These are phyloP conservation scores for Pecten maximus DNA, from an alignment of 2,888 invertebrate species.

Conservation along the genomic window DNA sequence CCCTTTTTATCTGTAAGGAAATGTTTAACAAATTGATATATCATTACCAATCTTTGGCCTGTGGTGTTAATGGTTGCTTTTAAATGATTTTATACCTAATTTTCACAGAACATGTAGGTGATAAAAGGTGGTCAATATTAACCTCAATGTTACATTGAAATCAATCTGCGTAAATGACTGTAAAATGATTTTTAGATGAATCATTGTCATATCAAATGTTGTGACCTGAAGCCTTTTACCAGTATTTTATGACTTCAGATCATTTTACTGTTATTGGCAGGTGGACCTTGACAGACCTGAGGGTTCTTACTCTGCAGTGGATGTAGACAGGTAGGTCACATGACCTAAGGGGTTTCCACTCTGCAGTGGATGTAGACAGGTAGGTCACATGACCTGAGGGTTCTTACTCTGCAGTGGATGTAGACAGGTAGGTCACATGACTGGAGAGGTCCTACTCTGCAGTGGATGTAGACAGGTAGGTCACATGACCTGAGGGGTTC, in stretches of 20 bases:
- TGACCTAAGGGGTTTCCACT: not conserved
- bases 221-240: not conserved
- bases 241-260: too few relatives aligned
- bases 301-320: conserved; percentile 78
- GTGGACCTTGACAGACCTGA: conserved; percentile 77
- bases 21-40: too few relatives aligned
- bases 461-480: conserved; percentile 80
- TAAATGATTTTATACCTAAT: too few relatives aligned
- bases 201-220: too few relatives aligned
- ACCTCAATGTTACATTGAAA: too few relatives aligned
- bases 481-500: not conserved
- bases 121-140: too few relatives aligned
- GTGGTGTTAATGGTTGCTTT: too few relatives aligned
- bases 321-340: conserved; percentile 77
- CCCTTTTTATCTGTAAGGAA: too few relatives aligned
- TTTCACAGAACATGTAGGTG: too few relatives aligned
- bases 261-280: conserved; percentile 58
- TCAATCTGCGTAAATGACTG: too few relatives aligned
- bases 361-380: not conserved
- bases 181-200: too few relatives aligned
- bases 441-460: conserved; percentile 66
- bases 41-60: too few relatives aligned
- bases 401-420: conserved; percentile 45
- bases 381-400: conserved; percentile 68
- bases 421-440: not conserved